A percentile compares a stretch with the other conserved stretches of the same genome.
phyloP scores from a whole-genome alignment of 2,113 vertebrate species.

The Genyomyrus donnyi region DNA sequence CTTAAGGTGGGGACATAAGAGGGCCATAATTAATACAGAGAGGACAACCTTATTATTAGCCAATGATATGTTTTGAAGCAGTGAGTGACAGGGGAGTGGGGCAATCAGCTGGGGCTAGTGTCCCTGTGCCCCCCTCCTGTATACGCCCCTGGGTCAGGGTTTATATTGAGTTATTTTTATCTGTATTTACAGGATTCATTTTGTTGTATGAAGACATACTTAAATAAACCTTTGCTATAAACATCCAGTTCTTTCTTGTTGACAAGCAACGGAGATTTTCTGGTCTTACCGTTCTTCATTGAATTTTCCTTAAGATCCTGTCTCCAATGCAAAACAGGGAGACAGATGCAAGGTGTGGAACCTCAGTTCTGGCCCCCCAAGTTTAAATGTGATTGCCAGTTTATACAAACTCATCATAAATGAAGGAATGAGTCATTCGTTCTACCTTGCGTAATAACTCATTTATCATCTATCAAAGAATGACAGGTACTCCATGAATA shows the following conservation, averaged over 20 bases:
- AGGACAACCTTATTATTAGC: background rate
- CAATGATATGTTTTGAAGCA: background rate
- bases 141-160: background rate
- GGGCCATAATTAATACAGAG: background rate
- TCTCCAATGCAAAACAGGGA: background rate
- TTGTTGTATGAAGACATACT: background rate
- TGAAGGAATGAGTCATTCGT: background rate
- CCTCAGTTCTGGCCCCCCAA: background rate
- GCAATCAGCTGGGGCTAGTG: background rate
- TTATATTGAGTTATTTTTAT: background rate
- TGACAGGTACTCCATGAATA: slow-evolving; percentile 4
- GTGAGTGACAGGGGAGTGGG: background rate
- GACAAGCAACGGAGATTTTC: background rate
- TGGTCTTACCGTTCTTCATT: background rate
- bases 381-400: background rate
- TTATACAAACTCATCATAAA: background rate
- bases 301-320: background rate
- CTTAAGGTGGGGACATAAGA: background rate
- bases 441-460: background rate
- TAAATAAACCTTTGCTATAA: background rate
- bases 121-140: background rate
- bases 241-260: background rate
- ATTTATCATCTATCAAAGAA: background rate
- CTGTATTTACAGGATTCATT: background rate
- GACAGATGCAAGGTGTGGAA: background rate